Conservation (phyloP, 2,113 vertebrate species). For the Boleophthalmus pectinirostris region DNA sequence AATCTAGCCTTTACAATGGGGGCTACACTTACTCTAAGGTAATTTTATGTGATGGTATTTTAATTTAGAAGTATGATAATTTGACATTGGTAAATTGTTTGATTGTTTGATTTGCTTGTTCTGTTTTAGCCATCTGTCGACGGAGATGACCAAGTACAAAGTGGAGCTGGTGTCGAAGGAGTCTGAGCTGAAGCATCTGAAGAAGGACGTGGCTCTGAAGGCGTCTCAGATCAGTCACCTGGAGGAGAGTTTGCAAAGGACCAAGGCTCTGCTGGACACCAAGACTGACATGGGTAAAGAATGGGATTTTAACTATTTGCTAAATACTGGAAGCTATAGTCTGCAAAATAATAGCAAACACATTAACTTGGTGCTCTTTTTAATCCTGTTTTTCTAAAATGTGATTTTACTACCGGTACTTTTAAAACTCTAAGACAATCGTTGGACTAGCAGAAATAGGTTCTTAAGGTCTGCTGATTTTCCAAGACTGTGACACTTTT, state of each 20-base stretch:
- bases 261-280: conserved; percentile 76
- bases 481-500: too few relatives aligned
- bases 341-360: background rate
- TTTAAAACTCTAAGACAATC: too few relatives aligned
- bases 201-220: conserved; percentile 77
- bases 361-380: too few relatives aligned
- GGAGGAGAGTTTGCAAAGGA: conserved; percentile 80
- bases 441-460: too few relatives aligned
- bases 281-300: conserved; percentile 80
- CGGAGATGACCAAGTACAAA: conserved; percentile 80
- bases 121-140: conserved; percentile 77
- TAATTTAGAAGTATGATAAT: background rate
- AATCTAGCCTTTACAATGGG: conserved; percentile 35
- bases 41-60: background rate
- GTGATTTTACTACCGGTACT: too few relatives aligned
- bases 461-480: too few relatives aligned
- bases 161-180: conserved; percentile 80
- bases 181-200: conserved; percentile 79
- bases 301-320: background rate
- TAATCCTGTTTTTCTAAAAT: too few relatives aligned
- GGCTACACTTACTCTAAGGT: conserved; percentile 49
- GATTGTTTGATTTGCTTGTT: background rate
- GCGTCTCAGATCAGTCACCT: conserved; percentile 76
- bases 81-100: background rate
- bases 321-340: background rate